Evolutionary conservation across 2,797 vertebrate genomes (phyloP), one percentile per base, ranked within the genome.

Genomic region (Gorsachius magnificus): DNA sequence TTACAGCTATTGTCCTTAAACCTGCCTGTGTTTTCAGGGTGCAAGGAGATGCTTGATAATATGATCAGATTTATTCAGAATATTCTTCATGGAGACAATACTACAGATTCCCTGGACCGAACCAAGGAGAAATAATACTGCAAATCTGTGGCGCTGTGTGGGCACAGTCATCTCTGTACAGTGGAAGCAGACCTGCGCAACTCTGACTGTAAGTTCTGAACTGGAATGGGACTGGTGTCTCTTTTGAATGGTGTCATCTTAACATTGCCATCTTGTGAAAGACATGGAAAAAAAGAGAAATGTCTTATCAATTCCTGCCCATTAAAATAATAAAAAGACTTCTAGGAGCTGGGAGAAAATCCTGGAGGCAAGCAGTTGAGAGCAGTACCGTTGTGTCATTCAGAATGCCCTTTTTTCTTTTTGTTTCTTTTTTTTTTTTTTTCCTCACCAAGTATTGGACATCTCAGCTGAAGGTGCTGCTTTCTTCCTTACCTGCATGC

Each of bases 351-450:
- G 13, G 6, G 29, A 87, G 33, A 77, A 90, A 77, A 64, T 45
- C 10, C 16, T 64, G 38, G 21, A 66, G 8, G 6, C 0, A 6
- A 81, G 22, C 5, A 75, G 19, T 33, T 89, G 29, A 43, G 26
- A 71, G 14, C 65, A 43, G 11, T 25, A 20, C 7, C 3, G 26
- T 26, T 0, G 0, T 74, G 28, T 9, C 5, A 53, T 46, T 82
- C 41, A 66, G 20, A 80, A 70, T 71, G 25, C 56, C 10, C 9
- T 31, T 68, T 54, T 83, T 16, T 2, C 2, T 36, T 20, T 78
- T 33, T 7, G 4, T 48, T 33, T 12, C 10, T 58, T 46, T 56
- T 56, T 58, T 16, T 6, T 16, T 6, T 21, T 41, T 41, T 41
- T 41, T 41, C 10, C 15, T 7, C 5, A 57, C 5, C 4, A 26